A percentile compares a stretch with the other conserved stretches of the same genome.
These are phyloP conservation scores for Apodemia duryi DNA, from an alignment of 2,888 invertebrate species.

Conservation along the genomic window DNA sequence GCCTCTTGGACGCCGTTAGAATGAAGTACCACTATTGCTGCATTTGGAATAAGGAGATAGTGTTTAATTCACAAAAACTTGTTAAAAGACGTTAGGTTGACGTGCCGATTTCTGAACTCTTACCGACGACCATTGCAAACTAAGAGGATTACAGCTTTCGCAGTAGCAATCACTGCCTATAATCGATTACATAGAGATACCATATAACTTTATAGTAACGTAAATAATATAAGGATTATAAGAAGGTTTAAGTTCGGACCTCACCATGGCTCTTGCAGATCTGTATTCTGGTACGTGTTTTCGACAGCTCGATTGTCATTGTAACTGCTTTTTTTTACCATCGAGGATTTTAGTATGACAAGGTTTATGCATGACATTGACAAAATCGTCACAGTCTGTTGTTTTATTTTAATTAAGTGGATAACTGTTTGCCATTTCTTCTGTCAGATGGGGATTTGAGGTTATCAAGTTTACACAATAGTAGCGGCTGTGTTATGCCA, in stretches of 20 bases:
- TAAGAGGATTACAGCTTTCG: slow-evolving; percentile 60
- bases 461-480: slow-evolving; percentile 8
- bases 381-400: background rate
- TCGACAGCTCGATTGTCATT: slow-evolving; percentile 30
- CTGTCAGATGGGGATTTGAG: background rate
- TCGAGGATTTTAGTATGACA: slow-evolving; percentile 47
- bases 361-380: slow-evolving; percentile 38
- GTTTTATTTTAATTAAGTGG: background rate
- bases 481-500: background rate
- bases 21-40: slow-evolving; percentile 89
- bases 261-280: slow-evolving; percentile 69
- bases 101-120: slow-evolving; percentile 44
- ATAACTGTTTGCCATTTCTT: background rate
- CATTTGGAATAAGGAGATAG: slow-evolving; percentile 95
- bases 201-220: slow-evolving; percentile 57
- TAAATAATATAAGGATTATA: slow-evolving; percentile 44
- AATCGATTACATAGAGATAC: slow-evolving; percentile 51
- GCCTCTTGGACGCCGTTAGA: slow-evolving; percentile 73
- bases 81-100: slow-evolving; percentile 92
- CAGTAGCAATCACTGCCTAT: slow-evolving; percentile 62
- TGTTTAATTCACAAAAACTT: slow-evolving; percentile 94
- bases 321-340: slow-evolving; percentile 37
- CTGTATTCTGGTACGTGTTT: slow-evolving; percentile 68
- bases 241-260: slow-evolving; percentile 48
- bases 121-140: slow-evolving; percentile 64